Evolutionary conservation across 2,888 invertebrate genomes (phyloP).

Genomic region (Parnassius smintheus): DNA sequence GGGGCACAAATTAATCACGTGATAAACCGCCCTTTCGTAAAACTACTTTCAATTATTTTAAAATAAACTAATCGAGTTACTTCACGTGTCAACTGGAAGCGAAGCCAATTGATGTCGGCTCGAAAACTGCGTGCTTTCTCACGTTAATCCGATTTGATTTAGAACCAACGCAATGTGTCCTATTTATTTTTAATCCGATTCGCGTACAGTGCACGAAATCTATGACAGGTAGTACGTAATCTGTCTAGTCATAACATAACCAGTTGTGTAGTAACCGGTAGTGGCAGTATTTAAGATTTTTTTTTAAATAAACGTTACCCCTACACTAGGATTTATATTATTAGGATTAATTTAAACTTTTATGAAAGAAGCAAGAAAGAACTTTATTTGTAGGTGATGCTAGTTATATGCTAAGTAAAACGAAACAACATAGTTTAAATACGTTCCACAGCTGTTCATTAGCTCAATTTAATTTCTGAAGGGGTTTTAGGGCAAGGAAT

Average conservation of each 20-base stretch:
- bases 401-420: too few species aligned
- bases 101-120: not conserved
- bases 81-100: conserved; percentile 2
- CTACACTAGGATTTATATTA: too few species aligned
- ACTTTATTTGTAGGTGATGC: too few species aligned
- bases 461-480: too few species aligned
- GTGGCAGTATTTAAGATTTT: not conserved
- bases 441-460: too few species aligned
- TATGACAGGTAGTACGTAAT: conserved; percentile 9
- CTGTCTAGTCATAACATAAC: conserved; percentile 10
- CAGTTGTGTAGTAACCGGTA: not conserved
- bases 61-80: conserved; percentile 13
- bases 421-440: too few species aligned
- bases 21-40: not conserved
- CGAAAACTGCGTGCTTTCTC: conserved; percentile 6
- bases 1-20: not conserved
- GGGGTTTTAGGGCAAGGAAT: too few species aligned
- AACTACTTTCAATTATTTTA: not conserved
- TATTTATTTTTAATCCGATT: conserved; percentile 16
- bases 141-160: conserved; percentile 14
- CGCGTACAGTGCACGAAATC: conserved; percentile 4
- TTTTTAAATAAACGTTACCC: too few species aligned
- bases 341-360: too few species aligned
- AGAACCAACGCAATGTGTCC: conserved; percentile 14
- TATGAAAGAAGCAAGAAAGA: too few species aligned